Evolutionary conservation across 2,113 vertebrate genomes (phyloP), one percentile per base, ranked within the genome.

Genomic region (Paradisaea rubra): DNA sequence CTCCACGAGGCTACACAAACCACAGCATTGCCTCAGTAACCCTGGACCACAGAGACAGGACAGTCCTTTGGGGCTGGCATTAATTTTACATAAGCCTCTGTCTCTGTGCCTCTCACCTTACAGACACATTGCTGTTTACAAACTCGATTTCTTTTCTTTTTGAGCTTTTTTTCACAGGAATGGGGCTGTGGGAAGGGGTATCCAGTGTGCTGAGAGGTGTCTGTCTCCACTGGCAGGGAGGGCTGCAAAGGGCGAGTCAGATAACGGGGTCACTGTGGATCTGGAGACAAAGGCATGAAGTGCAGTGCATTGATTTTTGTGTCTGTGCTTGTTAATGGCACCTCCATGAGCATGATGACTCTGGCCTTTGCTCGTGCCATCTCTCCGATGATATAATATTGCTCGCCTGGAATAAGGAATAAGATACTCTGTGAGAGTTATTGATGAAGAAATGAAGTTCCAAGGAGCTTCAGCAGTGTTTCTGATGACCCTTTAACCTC

Each of bases 31-130:
- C 57, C 3, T 11, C 11, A 6, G 12, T 54, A 92, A 90, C 20
- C 54, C 60, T 72, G 69, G 47, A 47, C 56, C 59, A 28, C 41
- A 76, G 70, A 73, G 30, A 21, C 7, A 42, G 49, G 2, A 56
- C 28, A 20, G 52, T 54, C 50, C 59, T 86, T 47, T 54, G 73
- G 33, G 84, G 42, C 41, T 66, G 66, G 23, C 66, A 54, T 82
- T 88, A 87, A 85, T 94, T 94, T 95, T 91, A 82, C 77, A 85
- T 72, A 82, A 94, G 50, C 42, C 49, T 89, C 73, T 79, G 23
- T 10, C 73, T 82, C 44, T 21, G 49, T 66, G 19, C 73, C 39
- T 89, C 78, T 93, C 47, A 19, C 77, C 47, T 91, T 79, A 65
- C 59, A 82, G 87, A 63, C n/a, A 37, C 54, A 61, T 17, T 65